phyloP scores from a whole-genome alignment of 2,888 invertebrate genomes.

The Nasonia oneida region DNA sequence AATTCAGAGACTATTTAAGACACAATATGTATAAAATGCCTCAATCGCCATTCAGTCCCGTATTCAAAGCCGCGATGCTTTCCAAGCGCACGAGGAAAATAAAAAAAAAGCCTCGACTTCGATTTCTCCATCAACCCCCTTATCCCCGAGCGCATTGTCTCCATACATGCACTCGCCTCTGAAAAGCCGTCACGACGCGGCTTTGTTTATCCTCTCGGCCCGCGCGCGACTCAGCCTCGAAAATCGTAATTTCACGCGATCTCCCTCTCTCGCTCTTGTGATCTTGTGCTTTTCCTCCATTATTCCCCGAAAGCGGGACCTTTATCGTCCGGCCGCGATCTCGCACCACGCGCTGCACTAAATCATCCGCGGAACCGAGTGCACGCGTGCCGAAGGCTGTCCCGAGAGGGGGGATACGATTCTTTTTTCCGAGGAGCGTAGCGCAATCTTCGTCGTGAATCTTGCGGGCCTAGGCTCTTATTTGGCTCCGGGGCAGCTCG shows the following conservation, averaged over 20 bases:
- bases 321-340: slow-evolving; percentile 51
- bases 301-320: slow-evolving; percentile 35
- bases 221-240: not conserved
- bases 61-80: not conserved
- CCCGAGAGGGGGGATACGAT: not conserved
- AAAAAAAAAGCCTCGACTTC: not conserved
- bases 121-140: not conserved
- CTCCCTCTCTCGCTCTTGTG: not conserved
- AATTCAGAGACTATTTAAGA: not conserved
- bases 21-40: not conserved
- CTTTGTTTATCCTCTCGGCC: slow-evolving; percentile 29
- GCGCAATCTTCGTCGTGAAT: slow-evolving; percentile 73
- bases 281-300: slow-evolving; percentile 24
- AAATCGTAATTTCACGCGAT: slow-evolving; percentile 40
- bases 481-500: not conserved
- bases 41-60: not conserved
- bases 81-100: not conserved
- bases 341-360: slow-evolving; percentile 36
- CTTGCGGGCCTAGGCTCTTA: slow-evolving; percentile 65
- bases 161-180: not conserved
- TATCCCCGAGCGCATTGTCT: not conserved
- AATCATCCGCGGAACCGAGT: slow-evolving; percentile 53
- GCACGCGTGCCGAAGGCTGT: not conserved
- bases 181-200: slow-evolving; percentile 39
- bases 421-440: slow-evolving; percentile 3